These are phyloP conservation scores for Ashinkailepas kermadecensis DNA, from an alignment of 2,888 invertebrate species.

Conservation along the genomic window DNA sequence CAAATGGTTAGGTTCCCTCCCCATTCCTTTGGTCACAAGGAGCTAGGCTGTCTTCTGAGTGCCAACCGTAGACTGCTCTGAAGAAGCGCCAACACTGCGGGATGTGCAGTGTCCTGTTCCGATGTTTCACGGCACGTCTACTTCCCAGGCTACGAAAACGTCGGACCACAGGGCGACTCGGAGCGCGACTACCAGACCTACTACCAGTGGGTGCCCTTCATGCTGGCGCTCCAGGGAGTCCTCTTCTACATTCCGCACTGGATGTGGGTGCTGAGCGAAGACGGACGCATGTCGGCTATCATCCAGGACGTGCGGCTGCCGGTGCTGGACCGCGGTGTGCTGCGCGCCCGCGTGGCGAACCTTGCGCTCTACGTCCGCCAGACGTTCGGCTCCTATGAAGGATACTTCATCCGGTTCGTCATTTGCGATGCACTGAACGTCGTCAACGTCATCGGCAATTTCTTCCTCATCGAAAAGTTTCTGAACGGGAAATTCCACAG, in stretches of 20 bases:
- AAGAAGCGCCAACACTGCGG: too few species aligned
- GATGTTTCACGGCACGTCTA: too few species aligned
- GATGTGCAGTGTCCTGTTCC: too few species aligned
- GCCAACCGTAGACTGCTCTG: too few species aligned
- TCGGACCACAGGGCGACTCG: too few species aligned
- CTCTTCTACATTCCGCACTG: constrained; percentile 17
- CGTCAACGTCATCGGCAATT: background rate
- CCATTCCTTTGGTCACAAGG: too few species aligned
- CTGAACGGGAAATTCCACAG: background rate
- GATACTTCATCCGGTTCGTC: background rate
- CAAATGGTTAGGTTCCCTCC: too few species aligned
- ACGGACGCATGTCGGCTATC: constrained; percentile 1
- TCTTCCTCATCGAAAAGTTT: background rate
- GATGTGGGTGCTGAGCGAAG: background rate
- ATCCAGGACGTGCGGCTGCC: constrained; percentile 12
- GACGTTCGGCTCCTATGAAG: background rate
- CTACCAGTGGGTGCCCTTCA: constrained; percentile 20
- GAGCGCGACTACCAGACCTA: background rate
- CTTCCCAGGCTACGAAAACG: too few species aligned
- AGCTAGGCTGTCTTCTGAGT: too few species aligned
- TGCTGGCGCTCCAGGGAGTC: constrained; percentile 13
- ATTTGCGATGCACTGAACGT: constrained; percentile 15
- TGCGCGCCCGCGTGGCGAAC: background rate
- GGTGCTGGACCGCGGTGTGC: constrained; percentile 2
- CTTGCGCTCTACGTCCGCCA: background rate